phyloP scores from a whole-genome alignment of 1,140 invertebrate species.

The Drosophila pseudoananassae region DNA sequence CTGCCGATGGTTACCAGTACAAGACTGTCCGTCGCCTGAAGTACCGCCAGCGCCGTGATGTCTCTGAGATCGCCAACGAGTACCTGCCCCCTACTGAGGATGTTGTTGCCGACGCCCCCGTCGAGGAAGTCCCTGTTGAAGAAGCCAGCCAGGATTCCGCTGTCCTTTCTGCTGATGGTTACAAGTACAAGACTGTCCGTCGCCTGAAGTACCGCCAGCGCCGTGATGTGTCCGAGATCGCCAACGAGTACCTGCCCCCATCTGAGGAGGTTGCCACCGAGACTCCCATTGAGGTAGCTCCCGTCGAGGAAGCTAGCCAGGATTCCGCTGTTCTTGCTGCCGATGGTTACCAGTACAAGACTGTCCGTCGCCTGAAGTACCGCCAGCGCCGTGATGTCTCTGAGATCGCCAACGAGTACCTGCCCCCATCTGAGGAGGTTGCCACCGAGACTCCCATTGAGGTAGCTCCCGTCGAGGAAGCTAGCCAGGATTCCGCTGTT shows the following conservation, averaged over 20 bases:
- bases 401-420: slow-evolving; percentile 47
- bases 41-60: slow-evolving; percentile 63
- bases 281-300: slow-evolving; percentile 14
- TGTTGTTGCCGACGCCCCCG: slow-evolving; percentile 18
- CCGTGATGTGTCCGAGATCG: slow-evolving; percentile 58
- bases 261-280: slow-evolving; percentile 42
- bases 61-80: slow-evolving; percentile 57
- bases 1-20: slow-evolving; percentile 64
- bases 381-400: slow-evolving; percentile 50
- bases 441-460: slow-evolving; percentile 9
- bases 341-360: slow-evolving; percentile 64
- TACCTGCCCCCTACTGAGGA: slow-evolving; percentile 63
- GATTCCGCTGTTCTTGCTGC: slow-evolving; percentile 44
- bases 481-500: slow-evolving; percentile 36
- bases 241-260: slow-evolving; percentile 62
- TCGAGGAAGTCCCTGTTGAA: slow-evolving; percentile 43
- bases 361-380: slow-evolving; percentile 52
- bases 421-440: slow-evolving; percentile 49
- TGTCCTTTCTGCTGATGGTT: slow-evolving; percentile 51
- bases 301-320: slow-evolving; percentile 14
- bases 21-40: slow-evolving; percentile 60
- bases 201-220: slow-evolving; percentile 58
- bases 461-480: slow-evolving; percentile 22
- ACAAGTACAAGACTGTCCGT: slow-evolving; percentile 64
- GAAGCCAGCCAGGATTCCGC: slow-evolving; percentile 53